Evolutionary conservation across 2,797 vertebrate genomes (phyloP).

Genomic region (Onychomys torridus): DNA sequence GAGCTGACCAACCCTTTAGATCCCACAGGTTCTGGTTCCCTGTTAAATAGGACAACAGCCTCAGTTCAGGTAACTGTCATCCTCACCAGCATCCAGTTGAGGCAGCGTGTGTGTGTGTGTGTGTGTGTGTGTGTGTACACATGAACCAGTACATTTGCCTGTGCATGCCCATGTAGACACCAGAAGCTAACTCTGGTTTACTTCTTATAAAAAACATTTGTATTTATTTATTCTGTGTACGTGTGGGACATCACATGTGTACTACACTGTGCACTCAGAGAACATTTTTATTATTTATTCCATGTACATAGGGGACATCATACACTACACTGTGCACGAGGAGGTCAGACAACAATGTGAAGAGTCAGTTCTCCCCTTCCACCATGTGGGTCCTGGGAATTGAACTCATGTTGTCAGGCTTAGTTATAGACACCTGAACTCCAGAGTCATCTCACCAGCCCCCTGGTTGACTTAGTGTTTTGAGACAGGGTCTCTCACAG

Average conservation of each 20-base stretch:
- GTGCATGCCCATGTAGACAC: background rate
- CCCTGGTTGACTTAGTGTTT: background rate
- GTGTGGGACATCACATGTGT: too few relatives aligned
- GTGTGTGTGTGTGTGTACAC: background rate
- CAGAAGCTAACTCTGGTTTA: background rate
- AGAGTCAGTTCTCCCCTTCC: background rate
- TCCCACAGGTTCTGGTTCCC: background rate
- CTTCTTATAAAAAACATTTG: background rate
- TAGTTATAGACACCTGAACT: background rate
- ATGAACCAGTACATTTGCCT: background rate
- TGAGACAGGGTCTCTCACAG: background rate
- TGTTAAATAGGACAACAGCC: background rate
- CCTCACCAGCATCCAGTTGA: background rate
- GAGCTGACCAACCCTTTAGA: background rate
- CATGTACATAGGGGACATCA: background rate
- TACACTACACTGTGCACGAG: background rate
- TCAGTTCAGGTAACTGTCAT: background rate
- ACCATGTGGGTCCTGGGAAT: background rate
- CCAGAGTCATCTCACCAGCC: background rate
- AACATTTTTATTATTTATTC: background rate
- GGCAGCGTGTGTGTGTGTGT: background rate
- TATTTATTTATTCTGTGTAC: background rate
- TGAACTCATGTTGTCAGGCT: background rate
- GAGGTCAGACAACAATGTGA: background rate
- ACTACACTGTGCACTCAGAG: background rate